Evolutionary conservation across 2,797 vertebrate species (phyloP), one percentile per base, ranked within the genome.

Genomic region (Semotilus atromaculatus): DNA sequence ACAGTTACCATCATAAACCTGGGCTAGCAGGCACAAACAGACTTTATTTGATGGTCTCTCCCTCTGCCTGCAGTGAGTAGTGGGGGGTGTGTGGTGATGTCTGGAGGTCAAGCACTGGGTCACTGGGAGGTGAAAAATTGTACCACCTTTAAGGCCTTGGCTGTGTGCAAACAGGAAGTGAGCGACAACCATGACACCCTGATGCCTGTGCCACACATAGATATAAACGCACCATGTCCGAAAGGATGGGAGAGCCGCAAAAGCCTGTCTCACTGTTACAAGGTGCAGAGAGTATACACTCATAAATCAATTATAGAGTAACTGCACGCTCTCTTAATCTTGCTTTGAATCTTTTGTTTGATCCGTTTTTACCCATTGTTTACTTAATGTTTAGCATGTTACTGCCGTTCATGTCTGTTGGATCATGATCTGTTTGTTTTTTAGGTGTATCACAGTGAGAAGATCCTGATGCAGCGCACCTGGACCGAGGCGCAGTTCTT

Each of bases 111-210:
- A 26, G 93, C 95, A 51, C 3, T 95, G 89, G 97, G 97, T 64
- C 94, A 88, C 5, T 99, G 98, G 98, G 97, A 98, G 90, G 98
- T 98, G 76, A 98, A 98, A 92, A 95, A 96, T 92, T 99, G 97
- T 87, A 91, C 86, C 21, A 89, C 90, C 51, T 95, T 96, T 88
- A 96, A 95, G 91, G 98, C 98, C 34, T 94, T 97, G 91, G 97
- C 97, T 10, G 77, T 99, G 83, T 99, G 98, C 81, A 96, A 97
- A 89, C 95, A 96, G 91, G 95, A 94, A 80, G 87, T 96, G 14
- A 93, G 88, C 89, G 92, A 90, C 74, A 90, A 87, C 9, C 87
- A 93, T 19, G 94, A 94, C 67, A 89, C 91, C 1, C 88, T 93
- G 16, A 88, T 91, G 75, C 94, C 94, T 53, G 92, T 92, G 86